Conservation (phyloP, 1,140 invertebrate species). For the Penaeus vannamei region DNA sequence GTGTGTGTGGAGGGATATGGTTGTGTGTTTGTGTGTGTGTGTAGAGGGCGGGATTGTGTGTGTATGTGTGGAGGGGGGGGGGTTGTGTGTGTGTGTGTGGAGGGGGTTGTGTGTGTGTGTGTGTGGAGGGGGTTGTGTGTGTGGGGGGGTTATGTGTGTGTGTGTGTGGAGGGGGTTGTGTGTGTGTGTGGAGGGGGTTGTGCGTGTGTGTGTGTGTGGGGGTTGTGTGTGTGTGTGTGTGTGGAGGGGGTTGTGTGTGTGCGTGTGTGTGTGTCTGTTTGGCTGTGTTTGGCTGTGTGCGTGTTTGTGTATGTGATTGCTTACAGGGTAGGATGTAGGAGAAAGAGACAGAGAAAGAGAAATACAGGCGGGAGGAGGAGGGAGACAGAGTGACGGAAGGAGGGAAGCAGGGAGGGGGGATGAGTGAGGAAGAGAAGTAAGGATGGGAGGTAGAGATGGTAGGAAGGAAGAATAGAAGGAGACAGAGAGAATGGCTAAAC, state of each 20-base stretch:
- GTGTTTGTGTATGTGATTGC: no score
- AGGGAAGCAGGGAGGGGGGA: not conserved
- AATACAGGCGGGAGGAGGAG: not conserved
- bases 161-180: not conserved
- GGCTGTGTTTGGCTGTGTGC: no score
- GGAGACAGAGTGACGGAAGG: not conserved
- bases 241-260: not conserved
- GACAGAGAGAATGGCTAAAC: not conserved
- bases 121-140: not conserved
- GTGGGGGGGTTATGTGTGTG: not conserved
- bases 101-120: not conserved
- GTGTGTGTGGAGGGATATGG: no score
- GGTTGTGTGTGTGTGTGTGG: not conserved
- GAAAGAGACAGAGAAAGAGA: not conserved
- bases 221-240: no score
- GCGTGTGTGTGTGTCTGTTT: not conserved
- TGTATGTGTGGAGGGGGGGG: not conserved
- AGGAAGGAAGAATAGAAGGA: not conserved
- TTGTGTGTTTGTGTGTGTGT: not conserved
- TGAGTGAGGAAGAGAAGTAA: constrained; percentile 1
- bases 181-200: not conserved
- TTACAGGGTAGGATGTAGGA: not conserved
- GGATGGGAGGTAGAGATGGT: constrained; percentile 2
- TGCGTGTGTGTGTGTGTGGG: no score
- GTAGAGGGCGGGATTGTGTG: not conserved